Base-by-base conservation (phyloP, 2,888 invertebrate species). In the Drosophila limbata region DNA sequence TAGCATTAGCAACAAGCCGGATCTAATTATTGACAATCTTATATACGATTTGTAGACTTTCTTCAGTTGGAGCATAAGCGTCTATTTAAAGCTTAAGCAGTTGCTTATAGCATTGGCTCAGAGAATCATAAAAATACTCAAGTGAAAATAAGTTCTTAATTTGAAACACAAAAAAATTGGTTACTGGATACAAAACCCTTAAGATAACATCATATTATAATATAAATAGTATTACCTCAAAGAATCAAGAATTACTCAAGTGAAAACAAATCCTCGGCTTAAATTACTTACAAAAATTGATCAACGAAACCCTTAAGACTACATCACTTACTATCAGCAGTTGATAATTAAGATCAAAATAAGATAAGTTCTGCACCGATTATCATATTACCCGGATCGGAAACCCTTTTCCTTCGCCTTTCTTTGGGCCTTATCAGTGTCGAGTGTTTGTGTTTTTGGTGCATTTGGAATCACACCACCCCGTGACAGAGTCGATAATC, bases 401-500 rank as follows among this genome's bases (percentile, higher is more conserved):
- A n/a, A 50, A 60, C 48, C 70, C 61, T 40, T 56, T 56, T 35
- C 13, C 4, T 8, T 19, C 9, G 35, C 2, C 6, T 5, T 9
- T 40, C 42, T 28, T 11, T 35, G 5, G 8, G 21, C 11, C 53
- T 64, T 74, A 71, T 78, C 74, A 48, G 13, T 33, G 15, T 15
- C 10, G 11, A 19, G 40, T 31, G 45, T 8, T 8, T 21, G 21
- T 57, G 31, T 52, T 55, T 63, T 33, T 50, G 44, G 48, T 62
- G 39, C 56, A 57, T 45, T 39, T 59, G 28, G 47, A 40, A 62
- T 74, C 79, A 65, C 59, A 66, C 67, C 73, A 76, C 64, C 52
- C n/a, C 35, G 21, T 48, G 60, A 61, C 21, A 25, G 37, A 11
- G 17, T 4, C 35, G n/a, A 44, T 69, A 76, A 88, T 85, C 88